Base-by-base conservation (phyloP, 1,140 invertebrate genomes). In the Zaprionus taronus region DNA sequence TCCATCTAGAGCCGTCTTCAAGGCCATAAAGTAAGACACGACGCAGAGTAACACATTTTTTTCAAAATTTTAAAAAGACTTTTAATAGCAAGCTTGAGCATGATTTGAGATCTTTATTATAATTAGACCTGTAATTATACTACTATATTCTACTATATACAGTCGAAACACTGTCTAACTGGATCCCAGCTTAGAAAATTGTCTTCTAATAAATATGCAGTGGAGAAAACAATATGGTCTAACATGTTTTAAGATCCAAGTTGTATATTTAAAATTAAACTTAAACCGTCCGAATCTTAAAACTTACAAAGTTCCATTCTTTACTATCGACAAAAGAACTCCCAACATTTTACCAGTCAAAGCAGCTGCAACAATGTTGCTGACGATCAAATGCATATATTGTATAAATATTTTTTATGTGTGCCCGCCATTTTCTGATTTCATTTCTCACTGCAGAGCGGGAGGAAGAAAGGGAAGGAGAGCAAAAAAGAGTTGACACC, bases 11-110 rank as follows among this genome's bases (percentile, higher is more conserved):
- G 31, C 3, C n/a, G n/a, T 7, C 17, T 47, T 28, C 71, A 74
- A 51, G 47, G 47, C 20, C 44, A 41, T 75, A 58, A 67, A 58
- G 63, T 24, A 63, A 68, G 53, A 68, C 38, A 51, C 22, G 56
- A 12, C 20, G 31, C 31, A 64, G 28, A 15, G 44, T 47, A 24
- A 6, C 7, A 17, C 9, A n/a, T n/a, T 31, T 31, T 3, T 11
- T 31, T 9, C 28, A 2, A 34, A 3, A 0, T 28, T 1, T 6
- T 28, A 28, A 28, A 28, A 28, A 28, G 6, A 28, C 26, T 28
- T 28, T 0, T 28, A 28, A 28, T 28, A 1, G 7, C 7, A 9
- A 31, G 7, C 28, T 31, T 31, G 7, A 26, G 6, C 7, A 31
- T 31, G 1, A 31, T 0, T 9, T 9, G 28, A 31, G 7, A 31